Evolutionary conservation across 1,140 invertebrate genomes (phyloP).

Genomic region (Panagrolaimus sp.): DNA sequence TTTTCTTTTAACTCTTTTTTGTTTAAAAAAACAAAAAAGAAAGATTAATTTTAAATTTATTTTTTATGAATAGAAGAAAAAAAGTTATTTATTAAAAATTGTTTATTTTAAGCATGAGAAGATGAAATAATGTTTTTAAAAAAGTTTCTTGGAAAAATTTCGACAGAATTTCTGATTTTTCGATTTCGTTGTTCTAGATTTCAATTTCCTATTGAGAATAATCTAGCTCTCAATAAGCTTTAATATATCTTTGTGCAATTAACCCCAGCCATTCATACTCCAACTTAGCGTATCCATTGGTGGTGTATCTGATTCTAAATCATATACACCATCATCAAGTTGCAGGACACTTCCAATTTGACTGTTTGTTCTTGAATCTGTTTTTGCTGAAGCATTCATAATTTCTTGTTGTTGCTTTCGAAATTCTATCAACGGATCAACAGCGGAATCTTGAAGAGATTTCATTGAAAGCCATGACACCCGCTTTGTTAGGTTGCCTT

Average conservation of each 20-base stretch:
- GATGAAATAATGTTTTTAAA: background rate
- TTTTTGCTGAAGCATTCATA: background rate
- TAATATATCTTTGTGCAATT: too few relatives aligned
- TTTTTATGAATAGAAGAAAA: too few relatives aligned
- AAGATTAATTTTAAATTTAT: background rate
- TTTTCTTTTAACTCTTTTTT: background rate
- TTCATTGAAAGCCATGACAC: conserved; percentile 56
- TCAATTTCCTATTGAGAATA: too few relatives aligned
- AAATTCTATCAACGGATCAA: conserved; percentile 28
- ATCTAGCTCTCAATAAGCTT: too few relatives aligned
- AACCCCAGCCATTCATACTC: conserved; percentile 41
- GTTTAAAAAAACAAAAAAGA: background rate
- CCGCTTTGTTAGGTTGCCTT: conserved; percentile 39
- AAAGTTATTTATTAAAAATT: too few relatives aligned
- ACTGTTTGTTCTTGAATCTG: conserved; percentile 39
- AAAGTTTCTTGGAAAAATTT: background rate
- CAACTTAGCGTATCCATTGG: conserved; percentile 56
- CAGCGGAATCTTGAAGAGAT: conserved; percentile 42
- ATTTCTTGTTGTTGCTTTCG: background rate
- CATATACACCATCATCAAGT: conserved; percentile 35
- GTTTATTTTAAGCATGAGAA: too few relatives aligned
- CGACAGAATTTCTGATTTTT: too few relatives aligned
- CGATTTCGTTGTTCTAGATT: too few relatives aligned
- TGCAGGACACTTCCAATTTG: conserved; percentile 47
- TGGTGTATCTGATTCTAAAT: conserved; percentile 54